Base-by-base conservation (phyloP, 2,888 invertebrate genomes). In the Phoenoteleia sp. region DNA sequence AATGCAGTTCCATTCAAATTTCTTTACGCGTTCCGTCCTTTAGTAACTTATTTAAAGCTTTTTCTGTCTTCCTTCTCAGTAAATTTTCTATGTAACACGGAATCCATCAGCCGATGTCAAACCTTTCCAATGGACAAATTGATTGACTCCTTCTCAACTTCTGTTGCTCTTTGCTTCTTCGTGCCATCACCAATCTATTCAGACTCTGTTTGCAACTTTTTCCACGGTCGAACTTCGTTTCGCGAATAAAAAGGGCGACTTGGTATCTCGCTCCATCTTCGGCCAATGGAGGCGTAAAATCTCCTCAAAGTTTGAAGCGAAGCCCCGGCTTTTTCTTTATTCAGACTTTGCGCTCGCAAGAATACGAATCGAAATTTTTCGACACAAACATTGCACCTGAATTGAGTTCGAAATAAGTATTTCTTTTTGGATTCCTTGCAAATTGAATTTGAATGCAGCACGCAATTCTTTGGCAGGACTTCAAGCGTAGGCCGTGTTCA, bases 121-220 rank as follows among this genome's bases (percentile, higher is more conserved):
- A 52, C 67, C 25, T 56, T 52, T 64, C 23, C 52, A 67, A 27
- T 52, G 52, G 42, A 67, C 74, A 67, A 67, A 81, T 60, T 67
- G 74, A 74, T 67, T 58, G 74, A 52, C 67, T 74, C 17, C 58
- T 23, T 39, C 49, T 45, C 19, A 49, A 60, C 72, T 64, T 64
- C 19, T 62, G 67, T 71, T 54, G 72, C 72, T 66, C 21, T 54
- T 2, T 64, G 49, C 66, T 72, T 67, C 25, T 67, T 45, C 67
- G 33, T 71, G 47, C 29, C 54, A 45, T 71, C 45, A 23, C 23
- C 58, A n/a, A 60, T 56, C 74, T 60, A 74, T 67, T 81, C 74
- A 66, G 54, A 81, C 58, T 49, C n/a, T 81, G 64, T 49, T 66
- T 52, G 45, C 49, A 81, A 81, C 81, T 81, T 81, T 80, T 81